Base-by-base conservation (phyloP, 2,888 invertebrate species). In the Amiota communis region DNA sequence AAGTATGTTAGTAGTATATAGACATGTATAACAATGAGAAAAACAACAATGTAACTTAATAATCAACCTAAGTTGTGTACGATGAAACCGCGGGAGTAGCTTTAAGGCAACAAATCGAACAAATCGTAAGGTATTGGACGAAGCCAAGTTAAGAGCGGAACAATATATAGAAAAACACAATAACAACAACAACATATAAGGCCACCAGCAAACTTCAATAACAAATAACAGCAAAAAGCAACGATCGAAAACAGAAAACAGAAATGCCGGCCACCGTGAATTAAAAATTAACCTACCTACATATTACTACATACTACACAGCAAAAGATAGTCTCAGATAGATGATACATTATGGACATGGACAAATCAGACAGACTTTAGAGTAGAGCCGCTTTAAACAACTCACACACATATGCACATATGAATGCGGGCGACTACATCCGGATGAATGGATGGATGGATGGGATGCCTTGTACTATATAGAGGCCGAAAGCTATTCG, bases 251-350 rank as follows among this genome's bases (percentile, higher is more conserved):
- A 63, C 63, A 59, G 72, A 51, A 17, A 49, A 23, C 59, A 65
- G 49, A 65, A 47, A 17, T 65, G 72, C 69, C 61, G 65, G 85
- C 86, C 83, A 80, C 81, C 79, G 36, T 74, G 80, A 79, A 77
- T 76, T 71, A 72, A 80, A 77, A 83, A 84, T 82, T 81, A 84
- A 80, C 74, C 83, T 80, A 83, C 83, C 82, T 82, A 80, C 78
- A 78, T 77, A 80, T 82, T 78, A 80, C 64, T 78, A 77, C 72
- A 75, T 74, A 36, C 36, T 36, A 36, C 6, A 36, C 8, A 36
- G 36, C 36, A 36, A 36, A 36, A 82, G 83, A 78, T 80, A 78
- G 74, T 74, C 10, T n/a, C 53, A 68, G 67, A 68, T 68, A 68
- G 67, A 67, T 67, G 67, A 67, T 67, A 67, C 51, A 51, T 51